phyloP scores from a whole-genome alignment of 2,797 vertebrate species.

The Pampus argenteus region DNA sequence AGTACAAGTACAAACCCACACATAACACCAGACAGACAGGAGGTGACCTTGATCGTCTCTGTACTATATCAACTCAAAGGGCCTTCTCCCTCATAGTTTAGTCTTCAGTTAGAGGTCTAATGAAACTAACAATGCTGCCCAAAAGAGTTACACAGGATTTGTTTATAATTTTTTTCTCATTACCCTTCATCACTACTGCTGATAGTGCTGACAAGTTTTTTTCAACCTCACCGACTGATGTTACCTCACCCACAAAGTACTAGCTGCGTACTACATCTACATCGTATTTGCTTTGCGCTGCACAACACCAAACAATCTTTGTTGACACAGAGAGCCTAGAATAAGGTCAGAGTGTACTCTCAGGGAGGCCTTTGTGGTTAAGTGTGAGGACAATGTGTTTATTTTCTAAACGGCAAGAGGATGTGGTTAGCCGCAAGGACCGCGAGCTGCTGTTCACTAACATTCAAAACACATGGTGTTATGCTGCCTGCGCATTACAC shows the following conservation, averaged over 20 bases:
- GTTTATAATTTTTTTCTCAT: constrained; percentile 19
- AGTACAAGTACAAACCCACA: constrained; percentile 12
- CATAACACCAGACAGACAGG: constrained; percentile 32
- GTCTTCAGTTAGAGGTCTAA: constrained; percentile 36
- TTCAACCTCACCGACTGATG: neutral
- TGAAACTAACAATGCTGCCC: constrained; percentile 27
- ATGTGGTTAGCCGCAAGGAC: constrained; percentile 78
- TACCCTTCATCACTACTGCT: constrained; percentile 1
- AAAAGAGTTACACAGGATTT: constrained; percentile 15
- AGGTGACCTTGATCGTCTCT: constrained; percentile 56
- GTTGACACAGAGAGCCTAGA: constrained; percentile 55
- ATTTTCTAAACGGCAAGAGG: constrained; percentile 83
- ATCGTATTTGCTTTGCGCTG: constrained; percentile 13
- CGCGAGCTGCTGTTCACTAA: constrained; percentile 54
- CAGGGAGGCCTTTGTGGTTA: constrained; percentile 66
- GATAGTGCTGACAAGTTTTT: constrained; percentile 7
- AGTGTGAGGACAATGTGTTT: constrained; percentile 80
- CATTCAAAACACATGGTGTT: constrained; percentile 59
- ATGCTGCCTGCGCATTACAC: constrained; percentile 5
- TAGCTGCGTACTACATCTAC: constrained; percentile 5
- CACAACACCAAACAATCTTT: constrained; percentile 41
- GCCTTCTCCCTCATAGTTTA: constrained; percentile 39
- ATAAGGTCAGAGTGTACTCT: constrained; percentile 73
- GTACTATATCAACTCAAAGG: constrained; percentile 29
- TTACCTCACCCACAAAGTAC: constrained; percentile 17